A percentile compares a stretch with the other conserved stretches of the same genome.
Evolutionary conservation across 2,888 invertebrate species (phyloP).

Genomic region (Nephrotoma flavescens): DNA sequence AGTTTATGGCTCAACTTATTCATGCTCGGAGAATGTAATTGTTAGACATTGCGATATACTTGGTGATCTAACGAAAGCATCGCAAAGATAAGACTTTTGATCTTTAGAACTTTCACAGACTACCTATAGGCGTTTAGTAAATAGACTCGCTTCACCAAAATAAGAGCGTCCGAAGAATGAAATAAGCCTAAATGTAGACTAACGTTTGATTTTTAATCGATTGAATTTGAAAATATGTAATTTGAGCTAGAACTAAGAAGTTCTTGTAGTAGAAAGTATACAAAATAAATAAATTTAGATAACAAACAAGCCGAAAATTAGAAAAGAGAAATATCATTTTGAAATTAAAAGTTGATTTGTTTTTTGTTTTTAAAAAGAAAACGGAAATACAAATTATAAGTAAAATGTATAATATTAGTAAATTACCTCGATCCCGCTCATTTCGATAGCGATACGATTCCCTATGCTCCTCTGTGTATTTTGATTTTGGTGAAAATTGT

Average conservation of each 20-base stretch:
- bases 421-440: slow-evolving; percentile 58
- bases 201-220: background rate
- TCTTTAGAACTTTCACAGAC: no score
- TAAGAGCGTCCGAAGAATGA: no score
- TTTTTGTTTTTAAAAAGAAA: background rate
- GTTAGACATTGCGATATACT: no score
- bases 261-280: background rate
- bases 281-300: background rate
- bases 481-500: slow-evolving; percentile 10
- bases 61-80: no score
- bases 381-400: background rate
- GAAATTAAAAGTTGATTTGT: background rate
- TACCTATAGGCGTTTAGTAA: no score
- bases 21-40: no score
- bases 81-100: no score
- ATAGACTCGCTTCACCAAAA: no score
- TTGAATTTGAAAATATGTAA: background rate
- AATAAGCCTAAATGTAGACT: no score
- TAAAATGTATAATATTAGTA: slow-evolving; percentile 8
- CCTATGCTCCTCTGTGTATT: slow-evolving; percentile 6
- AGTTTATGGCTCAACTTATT: no score
- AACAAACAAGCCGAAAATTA: background rate
- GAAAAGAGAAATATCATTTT: background rate
- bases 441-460: slow-evolving; percentile 40
- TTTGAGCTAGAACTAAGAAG: background rate